A percentile compares a stretch with the other conserved stretches of the same genome.
Conservation (phyloP, 2,113 vertebrate genomes). For the Polypterus senegalus region DNA sequence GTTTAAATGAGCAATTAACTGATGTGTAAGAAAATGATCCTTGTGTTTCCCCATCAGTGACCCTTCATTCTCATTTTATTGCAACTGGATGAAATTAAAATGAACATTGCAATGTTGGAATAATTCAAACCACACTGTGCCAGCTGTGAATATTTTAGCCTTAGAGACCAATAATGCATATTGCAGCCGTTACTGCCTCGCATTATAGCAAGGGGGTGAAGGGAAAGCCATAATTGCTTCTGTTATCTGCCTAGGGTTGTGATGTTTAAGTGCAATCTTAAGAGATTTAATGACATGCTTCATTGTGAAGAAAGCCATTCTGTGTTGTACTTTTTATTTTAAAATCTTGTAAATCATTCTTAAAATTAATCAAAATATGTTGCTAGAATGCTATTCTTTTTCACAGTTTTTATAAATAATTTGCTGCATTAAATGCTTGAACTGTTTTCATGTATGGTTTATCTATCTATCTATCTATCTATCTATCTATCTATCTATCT, state of each 20-base stretch:
- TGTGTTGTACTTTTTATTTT: too few species aligned
- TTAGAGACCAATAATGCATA: slow-evolving; percentile 2
- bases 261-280: too few species aligned
- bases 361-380: too few species aligned
- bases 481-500: neutral
- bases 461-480: too few species aligned
- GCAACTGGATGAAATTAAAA: neutral
- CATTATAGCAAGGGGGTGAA: slow-evolving; percentile 16
- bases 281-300: too few species aligned
- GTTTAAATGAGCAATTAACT: slow-evolving; percentile 17
- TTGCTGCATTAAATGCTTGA: too few species aligned
- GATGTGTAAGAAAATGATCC: slow-evolving; percentile 9
- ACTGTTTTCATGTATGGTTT: too few species aligned
- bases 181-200: slow-evolving; percentile 14
- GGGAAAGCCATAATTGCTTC: slow-evolving; percentile 29
- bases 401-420: too few species aligned
- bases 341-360: too few species aligned
- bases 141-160: slow-evolving; percentile 2
- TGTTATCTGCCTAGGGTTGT: slow-evolving; percentile 24
- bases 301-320: too few species aligned
- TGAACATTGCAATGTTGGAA: slow-evolving; percentile 1
- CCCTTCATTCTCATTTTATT: neutral
- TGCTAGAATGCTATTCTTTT: too few species aligned
- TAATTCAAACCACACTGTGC: slow-evolving; percentile 5
- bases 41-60: neutral